phyloP scores from a whole-genome alignment of 2,888 invertebrate species.

The Pristionchus mayeri region DNA sequence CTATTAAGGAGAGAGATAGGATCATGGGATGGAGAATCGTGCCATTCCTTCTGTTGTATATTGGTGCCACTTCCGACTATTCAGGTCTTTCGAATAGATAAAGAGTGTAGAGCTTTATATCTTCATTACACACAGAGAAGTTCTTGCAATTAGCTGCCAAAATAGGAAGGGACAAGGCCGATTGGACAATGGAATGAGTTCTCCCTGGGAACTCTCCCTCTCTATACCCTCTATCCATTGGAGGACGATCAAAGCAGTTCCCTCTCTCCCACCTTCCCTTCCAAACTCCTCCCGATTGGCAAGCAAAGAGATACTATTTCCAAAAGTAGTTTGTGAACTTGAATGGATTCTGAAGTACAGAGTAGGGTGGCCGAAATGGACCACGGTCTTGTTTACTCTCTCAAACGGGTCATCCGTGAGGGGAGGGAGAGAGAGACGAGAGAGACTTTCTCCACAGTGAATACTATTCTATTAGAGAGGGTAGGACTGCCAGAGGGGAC shows the following conservation, averaged over 20 bases:
- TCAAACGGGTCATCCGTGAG: too few species aligned
- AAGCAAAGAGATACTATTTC: too few species aligned
- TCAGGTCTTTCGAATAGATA: slow-evolving; percentile 49
- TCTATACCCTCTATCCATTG: slow-evolving; percentile 11
- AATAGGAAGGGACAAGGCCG: neutral
- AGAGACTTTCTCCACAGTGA: too few species aligned
- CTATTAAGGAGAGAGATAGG: slow-evolving; percentile 49
- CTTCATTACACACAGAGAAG: neutral
- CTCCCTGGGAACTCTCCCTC: slow-evolving; percentile 31
- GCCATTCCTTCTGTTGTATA: slow-evolving; percentile 31
- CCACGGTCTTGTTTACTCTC: too few species aligned
- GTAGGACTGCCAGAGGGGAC: too few species aligned
- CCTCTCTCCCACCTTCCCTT: too few species aligned
- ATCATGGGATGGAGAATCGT: slow-evolving; percentile 4
- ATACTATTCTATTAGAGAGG: too few species aligned
- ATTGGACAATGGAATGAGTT: slow-evolving; percentile 23
- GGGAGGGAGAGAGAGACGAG: too few species aligned
- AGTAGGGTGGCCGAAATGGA: too few species aligned
- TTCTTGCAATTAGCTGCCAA: slow-evolving; percentile 10
- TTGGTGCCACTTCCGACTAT: slow-evolving; percentile 40
- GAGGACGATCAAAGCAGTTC: slow-evolving; percentile 3
- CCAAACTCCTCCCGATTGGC: too few species aligned
- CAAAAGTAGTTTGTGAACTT: too few species aligned
- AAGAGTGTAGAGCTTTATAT: slow-evolving; percentile 49
- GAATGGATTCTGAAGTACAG: too few species aligned